Evolutionary conservation across 2,797 vertebrate species (phyloP).

Genomic region (Anas acuta): DNA sequence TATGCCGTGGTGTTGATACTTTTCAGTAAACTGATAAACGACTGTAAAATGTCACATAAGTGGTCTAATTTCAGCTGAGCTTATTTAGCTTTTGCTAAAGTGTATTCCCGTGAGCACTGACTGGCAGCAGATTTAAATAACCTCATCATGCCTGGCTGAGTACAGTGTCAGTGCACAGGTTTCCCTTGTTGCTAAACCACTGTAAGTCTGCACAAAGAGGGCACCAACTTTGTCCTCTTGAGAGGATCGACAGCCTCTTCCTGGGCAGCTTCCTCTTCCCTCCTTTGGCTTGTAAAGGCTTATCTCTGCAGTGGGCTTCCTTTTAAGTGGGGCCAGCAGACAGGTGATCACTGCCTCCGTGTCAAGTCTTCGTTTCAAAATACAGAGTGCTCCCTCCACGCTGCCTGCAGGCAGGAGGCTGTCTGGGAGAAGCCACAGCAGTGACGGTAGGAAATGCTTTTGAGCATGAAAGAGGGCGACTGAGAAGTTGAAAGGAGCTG

Average conservation of each 20-base stretch:
- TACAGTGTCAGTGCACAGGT: background rate
- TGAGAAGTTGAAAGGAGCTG: background rate
- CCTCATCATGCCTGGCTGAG: conserved; percentile 8
- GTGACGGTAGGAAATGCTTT: background rate
- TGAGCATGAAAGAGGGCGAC: background rate
- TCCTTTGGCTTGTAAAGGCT: background rate
- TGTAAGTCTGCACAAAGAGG: background rate
- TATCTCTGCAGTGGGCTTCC: background rate
- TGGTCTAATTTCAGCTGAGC: conserved; percentile 51
- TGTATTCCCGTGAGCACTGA: conserved; percentile 32
- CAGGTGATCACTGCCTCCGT: background rate
- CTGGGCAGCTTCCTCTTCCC: background rate
- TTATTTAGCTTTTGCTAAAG: conserved; percentile 54
- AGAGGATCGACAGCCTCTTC: accelerated
- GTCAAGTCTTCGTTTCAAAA: background rate
- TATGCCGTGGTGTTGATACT: background rate
- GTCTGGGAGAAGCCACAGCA: background rate
- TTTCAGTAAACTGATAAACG: conserved; percentile 7
- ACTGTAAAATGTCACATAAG: conserved; percentile 37
- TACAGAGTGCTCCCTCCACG: background rate
- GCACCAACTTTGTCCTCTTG: background rate
- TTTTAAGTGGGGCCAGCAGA: background rate
- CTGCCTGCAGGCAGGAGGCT: background rate
- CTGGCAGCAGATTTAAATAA: conserved; percentile 47
- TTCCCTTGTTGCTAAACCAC: background rate